Evolutionary conservation across 2,888 invertebrate species (phyloP), one percentile per base, ranked within the genome.

Genomic region (Colletes collaris): DNA sequence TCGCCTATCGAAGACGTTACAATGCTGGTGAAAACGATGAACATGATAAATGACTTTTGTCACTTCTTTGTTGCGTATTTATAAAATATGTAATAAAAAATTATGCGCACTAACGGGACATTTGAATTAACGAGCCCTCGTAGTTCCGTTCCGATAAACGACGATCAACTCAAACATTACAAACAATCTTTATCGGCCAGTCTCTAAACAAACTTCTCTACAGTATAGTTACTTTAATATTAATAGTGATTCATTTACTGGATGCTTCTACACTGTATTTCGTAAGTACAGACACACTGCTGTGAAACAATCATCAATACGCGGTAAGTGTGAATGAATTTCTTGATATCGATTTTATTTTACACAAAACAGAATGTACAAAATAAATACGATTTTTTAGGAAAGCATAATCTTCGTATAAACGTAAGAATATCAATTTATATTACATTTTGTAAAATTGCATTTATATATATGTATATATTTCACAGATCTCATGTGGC

Each of bases 371-470:
- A 67, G 59, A 59, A 76, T 50, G 49, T 52, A 7, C 58, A 8
- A 81, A 65, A 19, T 58, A 50, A 84, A 62, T 67, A 70, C 62
- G 75, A 79, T 52, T 3, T 3, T 69, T 52, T 50, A 70, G 58
- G 44, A 74, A 56, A 63, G 56, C 64, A 53, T 72, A 76, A 65
- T 16, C 37, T 62, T 65, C 27, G 13, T 66, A 44, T 37, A 52
- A 66, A 82, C 62, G 60, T 56, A 75, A 79, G 64, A 73, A 70
- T 75, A 62, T 35, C 66, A 52, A 16, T 83, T 83, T 65, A 52
- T 67, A 72, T 80, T 78, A 70, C 72, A 71, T 19, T 53, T 73
- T 59, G 53, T 72, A 63, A 74, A 66, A n/a, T 70, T 76, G 55
- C 46, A 72, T 65, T 67, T 69, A 63, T 70, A 67, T 80, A 66